Base-by-base conservation (phyloP, 1,140 invertebrate genomes). In the Arctopsyche grandis region DNA sequence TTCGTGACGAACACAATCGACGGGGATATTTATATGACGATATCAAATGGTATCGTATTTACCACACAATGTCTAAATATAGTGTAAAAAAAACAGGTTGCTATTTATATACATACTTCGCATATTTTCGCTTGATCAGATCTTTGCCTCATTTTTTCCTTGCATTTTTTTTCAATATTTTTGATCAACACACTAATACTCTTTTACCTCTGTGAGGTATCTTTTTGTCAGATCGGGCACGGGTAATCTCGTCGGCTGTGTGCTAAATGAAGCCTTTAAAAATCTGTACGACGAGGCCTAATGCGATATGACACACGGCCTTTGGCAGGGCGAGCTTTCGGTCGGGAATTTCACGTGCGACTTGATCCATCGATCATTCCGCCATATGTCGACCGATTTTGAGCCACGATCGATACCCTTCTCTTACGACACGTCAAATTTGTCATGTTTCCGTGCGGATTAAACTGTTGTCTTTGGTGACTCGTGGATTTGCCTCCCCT, bases 251-350 rank as follows among this genome's bases (percentile, higher is more conserved):
- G 10, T 77, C 66, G 24, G 60, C 29, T 46, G n/a, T 21, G 56
- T 21, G 70, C 58, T 69, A 78, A 80, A 80, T 80, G 79, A 80
- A 80, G 76, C 79, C 79, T 75, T 74, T 78, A 77, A 80, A 60
- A 70, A 66, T 63, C 69, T 26, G 26, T 29, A 56, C 69, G 46
- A 5, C 12, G 10, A 60, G n/a, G 14, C 29, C 75, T 77, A 75
- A 80, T 80, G 24, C 29, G 79, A 78, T 24, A 9, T 56, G 80
- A 78, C 80, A 78, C 29, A n/a, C 43, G 76, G 52, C 44, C 69
- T 52, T 52, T 16, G 69, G 73, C 9, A n/a, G 29, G 7, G 29
- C 74, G 48, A 48, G 78, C 78, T 75, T 75, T 77, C 66, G 12
- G 9, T 21, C 46, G 22, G 71, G n/a, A n/a, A 70, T 70, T 78